Percentiles rank a stretch among this genome's conserved stretches.
phyloP scores from a whole-genome alignment of 2,797 vertebrate species.

The Ptychobarbus kaznakovi region DNA sequence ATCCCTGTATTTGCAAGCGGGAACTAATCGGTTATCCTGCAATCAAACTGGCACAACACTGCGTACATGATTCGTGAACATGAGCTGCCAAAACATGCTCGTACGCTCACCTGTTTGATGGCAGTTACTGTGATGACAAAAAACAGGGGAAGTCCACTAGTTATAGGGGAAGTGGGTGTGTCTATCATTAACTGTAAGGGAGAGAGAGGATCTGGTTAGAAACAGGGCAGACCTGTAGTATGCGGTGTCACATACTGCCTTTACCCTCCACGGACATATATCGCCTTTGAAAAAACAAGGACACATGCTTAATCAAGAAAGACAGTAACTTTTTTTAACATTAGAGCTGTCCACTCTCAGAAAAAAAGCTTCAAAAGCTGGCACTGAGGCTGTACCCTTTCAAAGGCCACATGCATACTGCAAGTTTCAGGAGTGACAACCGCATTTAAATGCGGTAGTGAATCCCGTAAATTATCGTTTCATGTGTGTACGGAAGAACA shows the following conservation, averaged over 20 bases:
- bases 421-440: too few species aligned
- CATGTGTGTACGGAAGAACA: too few species aligned
- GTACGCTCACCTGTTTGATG: slow-evolving; percentile 93
- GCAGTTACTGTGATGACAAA: slow-evolving; percentile 99
- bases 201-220: slow-evolving; percentile 45
- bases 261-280: background rate
- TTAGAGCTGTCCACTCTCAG: too few species aligned
- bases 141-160: slow-evolving; percentile 97
- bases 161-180: slow-evolving; percentile 97
- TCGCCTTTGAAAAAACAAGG: background rate
- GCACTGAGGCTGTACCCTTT: too few species aligned
- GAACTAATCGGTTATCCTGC: background rate
- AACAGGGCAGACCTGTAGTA: background rate
- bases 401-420: too few species aligned
- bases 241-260: too few species aligned
- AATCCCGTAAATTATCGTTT: too few species aligned
- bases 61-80: background rate
- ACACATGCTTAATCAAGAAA: too few species aligned
- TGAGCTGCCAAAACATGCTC: background rate
- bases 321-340: too few species aligned
- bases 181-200: slow-evolving; percentile 95
- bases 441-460: too few species aligned
- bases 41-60: background rate
- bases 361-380: too few species aligned
- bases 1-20: slow-evolving; percentile 80